Percentiles rank a stretch among this genome's conserved stretches.
These are phyloP conservation scores for Percopsis transmontana DNA, from an alignment of 2,113 vertebrate species.

Conservation along the genomic window DNA sequence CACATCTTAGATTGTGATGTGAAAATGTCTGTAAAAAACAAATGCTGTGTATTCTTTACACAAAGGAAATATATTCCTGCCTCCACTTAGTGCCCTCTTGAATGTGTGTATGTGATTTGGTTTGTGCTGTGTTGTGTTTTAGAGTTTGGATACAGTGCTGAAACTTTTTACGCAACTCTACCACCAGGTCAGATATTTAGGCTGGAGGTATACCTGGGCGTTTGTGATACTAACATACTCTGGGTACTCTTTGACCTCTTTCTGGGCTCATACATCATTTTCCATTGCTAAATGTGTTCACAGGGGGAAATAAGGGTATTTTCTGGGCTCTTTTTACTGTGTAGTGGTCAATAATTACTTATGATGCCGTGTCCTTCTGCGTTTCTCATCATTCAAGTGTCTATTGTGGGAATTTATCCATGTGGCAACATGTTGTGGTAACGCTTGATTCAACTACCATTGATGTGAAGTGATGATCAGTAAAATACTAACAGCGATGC, in stretches of 20 bases:
- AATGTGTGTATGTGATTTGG: slow-evolving; percentile 5
- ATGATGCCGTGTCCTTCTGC: too few species aligned
- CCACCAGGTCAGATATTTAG: slow-evolving; percentile 67
- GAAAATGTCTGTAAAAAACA: too few species aligned
- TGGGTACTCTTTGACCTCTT: slow-evolving; percentile 13
- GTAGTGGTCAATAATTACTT: too few species aligned
- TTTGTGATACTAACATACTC: slow-evolving; percentile 59
- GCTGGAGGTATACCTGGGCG: slow-evolving; percentile 29
- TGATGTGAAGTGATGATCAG: slow-evolving; percentile 35
- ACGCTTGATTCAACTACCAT: slow-evolving; percentile 23
- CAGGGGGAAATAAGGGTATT: too few species aligned
- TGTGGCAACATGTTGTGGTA: too few species aligned
- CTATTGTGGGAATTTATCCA: too few species aligned
- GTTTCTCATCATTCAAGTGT: too few species aligned
- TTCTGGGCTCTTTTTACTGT: too few species aligned
- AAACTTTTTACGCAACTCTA: slow-evolving; percentile 59
- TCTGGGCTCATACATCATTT: background rate
- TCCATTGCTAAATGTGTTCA: too few species aligned
- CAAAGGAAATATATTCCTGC: too few species aligned
- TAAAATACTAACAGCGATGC: background rate
- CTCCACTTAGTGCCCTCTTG: slow-evolving; percentile 4
- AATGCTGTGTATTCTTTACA: too few species aligned
- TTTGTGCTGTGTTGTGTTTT: slow-evolving; percentile 64
- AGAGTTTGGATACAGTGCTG: slow-evolving; percentile 68
- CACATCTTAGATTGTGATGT: too few species aligned